Evolutionary conservation across 2,113 vertebrate species (phyloP).

Genomic region (Mungos mungo): DNA sequence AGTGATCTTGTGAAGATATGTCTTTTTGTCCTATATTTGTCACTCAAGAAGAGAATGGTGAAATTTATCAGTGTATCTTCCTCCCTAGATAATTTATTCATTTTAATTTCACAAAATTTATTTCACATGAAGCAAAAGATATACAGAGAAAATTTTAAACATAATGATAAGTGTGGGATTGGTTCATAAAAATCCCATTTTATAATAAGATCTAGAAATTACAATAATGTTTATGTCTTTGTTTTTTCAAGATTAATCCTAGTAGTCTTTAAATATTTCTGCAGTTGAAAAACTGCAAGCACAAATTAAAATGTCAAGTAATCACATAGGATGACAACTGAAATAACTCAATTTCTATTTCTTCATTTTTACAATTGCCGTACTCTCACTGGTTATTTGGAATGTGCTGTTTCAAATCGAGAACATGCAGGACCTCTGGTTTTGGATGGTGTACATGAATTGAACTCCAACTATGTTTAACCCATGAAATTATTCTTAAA

Average conservation of each 20-base stretch:
- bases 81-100: neutral
- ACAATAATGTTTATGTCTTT: neutral
- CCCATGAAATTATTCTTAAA: neutral
- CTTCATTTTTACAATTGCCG: neutral
- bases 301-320: neutral
- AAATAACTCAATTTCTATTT: neutral
- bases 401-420: neutral
- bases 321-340: neutral
- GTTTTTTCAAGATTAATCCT: neutral
- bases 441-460: neutral
- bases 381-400: neutral
- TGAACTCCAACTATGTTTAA: neutral
- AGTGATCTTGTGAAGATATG: neutral
- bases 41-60: neutral
- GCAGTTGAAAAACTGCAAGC: neutral
- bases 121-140: neutral
- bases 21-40: neutral
- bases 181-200: neutral
- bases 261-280: conserved; percentile 9
- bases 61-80: neutral
- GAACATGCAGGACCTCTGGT: neutral
- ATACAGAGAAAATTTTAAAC: neutral
- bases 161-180: neutral
- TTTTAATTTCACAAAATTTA: neutral
- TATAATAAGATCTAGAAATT: neutral